Evolutionary conservation across 2,888 invertebrate species (phyloP).

Genomic region (Julus scandinavius): DNA sequence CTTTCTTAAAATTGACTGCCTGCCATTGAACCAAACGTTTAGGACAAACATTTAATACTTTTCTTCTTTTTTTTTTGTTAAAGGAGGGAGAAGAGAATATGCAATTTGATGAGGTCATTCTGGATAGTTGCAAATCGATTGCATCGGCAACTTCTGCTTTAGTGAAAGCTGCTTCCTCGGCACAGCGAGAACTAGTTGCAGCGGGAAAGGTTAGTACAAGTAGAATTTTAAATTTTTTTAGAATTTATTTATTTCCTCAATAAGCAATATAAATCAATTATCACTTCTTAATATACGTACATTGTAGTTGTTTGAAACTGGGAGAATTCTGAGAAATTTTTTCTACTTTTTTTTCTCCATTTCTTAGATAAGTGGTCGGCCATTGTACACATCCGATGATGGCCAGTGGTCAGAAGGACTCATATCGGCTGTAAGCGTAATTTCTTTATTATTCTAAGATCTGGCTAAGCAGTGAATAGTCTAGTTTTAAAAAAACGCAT

Average conservation of each 20-base stretch:
- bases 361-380: constrained; percentile 75
- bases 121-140: constrained; percentile 97
- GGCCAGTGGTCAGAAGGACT: constrained; percentile 99
- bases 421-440: constrained; percentile 78
- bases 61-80: constrained; percentile 58
- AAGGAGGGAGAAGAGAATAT: constrained; percentile 91
- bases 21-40: neutral
- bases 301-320: neutral
- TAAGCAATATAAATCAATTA: neutral
- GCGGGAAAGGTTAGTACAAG: constrained; percentile 77
- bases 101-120: constrained; percentile 99
- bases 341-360: constrained; percentile 37
- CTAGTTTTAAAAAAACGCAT: neutral
- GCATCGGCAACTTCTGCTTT: constrained; percentile 96
- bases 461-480: neutral
- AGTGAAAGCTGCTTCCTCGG: constrained; percentile 95
- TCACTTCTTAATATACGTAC: neutral
- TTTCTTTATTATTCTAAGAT: neutral
- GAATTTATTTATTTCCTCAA: too few species aligned
- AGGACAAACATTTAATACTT: constrained; percentile 4
- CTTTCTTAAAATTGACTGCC: neutral
- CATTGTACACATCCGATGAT: constrained; percentile 88
- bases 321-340: neutral
- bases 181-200: constrained; percentile 93
- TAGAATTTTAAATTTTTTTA: neutral